Evolutionary conservation across 2,113 vertebrate species (phyloP).

Genomic region (Dasyornis broadbenti): DNA sequence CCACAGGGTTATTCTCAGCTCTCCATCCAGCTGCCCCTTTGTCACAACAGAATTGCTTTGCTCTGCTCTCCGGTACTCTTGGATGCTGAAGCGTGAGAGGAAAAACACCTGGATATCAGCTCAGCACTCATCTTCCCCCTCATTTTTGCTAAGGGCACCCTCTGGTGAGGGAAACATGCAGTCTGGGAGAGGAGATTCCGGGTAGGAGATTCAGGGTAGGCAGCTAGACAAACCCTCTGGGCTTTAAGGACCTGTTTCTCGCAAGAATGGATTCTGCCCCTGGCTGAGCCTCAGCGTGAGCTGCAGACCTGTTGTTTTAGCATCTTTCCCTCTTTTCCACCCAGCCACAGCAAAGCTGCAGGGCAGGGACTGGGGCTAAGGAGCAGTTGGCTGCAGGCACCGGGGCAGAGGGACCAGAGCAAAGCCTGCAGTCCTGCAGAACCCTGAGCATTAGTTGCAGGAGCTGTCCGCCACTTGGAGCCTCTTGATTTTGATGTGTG

Average conservation of each 20-base stretch:
- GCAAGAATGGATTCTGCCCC: background rate
- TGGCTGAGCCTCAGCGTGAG: background rate
- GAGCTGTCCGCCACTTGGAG: background rate
- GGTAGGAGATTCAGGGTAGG: too few species aligned
- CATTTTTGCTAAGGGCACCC: background rate
- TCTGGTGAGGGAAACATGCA: accelerated
- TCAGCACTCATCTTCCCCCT: background rate
- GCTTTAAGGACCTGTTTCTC: background rate
- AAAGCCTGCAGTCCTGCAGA: background rate
- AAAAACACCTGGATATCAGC: background rate
- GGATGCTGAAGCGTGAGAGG: background rate
- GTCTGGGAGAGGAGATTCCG: background rate
- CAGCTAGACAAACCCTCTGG: background rate
- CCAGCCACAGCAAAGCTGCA: background rate
- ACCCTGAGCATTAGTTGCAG: background rate
- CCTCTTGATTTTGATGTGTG: background rate
- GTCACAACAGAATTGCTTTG: background rate
- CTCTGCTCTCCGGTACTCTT: background rate
- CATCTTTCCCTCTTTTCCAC: background rate
- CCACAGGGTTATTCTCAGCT: background rate
- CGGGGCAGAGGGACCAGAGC: background rate
- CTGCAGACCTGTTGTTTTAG: background rate
- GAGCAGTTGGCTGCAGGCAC: background rate
- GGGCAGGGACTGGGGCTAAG: background rate
- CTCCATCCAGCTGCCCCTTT: background rate